Conservation (phyloP, 2,113 vertebrate species). For the Ahaetulla prasina region DNA sequence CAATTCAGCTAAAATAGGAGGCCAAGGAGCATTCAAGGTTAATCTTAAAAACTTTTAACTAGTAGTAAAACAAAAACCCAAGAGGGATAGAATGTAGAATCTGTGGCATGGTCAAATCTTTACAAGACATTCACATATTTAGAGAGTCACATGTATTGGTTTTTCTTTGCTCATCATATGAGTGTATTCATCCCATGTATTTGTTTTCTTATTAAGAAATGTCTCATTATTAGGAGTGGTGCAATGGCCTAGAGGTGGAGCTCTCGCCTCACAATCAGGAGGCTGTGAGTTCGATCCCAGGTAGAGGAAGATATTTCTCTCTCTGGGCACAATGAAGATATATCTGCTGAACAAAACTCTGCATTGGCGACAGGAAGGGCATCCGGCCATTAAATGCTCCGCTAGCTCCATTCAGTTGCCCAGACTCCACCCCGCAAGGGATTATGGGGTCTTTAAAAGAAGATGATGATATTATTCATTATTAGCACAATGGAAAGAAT, state of each 20-base stretch:
- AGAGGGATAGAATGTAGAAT: background rate
- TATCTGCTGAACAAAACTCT: too few species aligned
- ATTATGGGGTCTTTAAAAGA: too few species aligned
- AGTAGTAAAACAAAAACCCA: background rate
- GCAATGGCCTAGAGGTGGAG: too few species aligned
- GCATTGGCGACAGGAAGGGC: too few species aligned
- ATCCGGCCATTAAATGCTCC: too few species aligned
- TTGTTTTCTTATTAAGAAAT: background rate
- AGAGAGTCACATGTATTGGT: background rate
- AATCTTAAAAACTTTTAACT: background rate
- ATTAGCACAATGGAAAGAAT: constrained; percentile 30
- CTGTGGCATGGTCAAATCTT: background rate
- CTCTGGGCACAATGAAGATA: too few species aligned
- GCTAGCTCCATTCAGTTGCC: too few species aligned
- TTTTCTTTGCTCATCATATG: background rate
- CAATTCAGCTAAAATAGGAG: constrained; percentile 3
- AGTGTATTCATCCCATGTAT: background rate
- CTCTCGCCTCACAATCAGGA: too few species aligned
- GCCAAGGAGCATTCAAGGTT: constrained; percentile 11
- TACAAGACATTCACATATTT: background rate
- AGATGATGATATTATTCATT: background rate
- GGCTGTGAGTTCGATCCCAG: too few species aligned
- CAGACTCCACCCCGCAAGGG: too few species aligned
- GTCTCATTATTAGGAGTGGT: too few species aligned
- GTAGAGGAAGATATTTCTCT: too few species aligned